phyloP scores from a whole-genome alignment of 2,888 invertebrate genomes.

The Macroteleia sp. region DNA sequence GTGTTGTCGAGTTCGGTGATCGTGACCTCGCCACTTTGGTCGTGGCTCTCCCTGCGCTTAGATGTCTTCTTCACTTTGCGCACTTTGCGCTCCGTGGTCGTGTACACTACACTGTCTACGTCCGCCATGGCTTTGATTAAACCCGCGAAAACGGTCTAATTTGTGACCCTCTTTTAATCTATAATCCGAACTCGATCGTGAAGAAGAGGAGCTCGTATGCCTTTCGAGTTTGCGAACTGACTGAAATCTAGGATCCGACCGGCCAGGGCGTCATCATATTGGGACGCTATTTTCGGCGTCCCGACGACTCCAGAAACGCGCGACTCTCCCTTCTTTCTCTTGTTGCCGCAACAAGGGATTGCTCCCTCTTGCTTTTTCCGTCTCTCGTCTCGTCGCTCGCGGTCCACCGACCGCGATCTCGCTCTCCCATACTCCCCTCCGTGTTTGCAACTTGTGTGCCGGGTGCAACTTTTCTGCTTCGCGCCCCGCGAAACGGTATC shows the following conservation, averaged over 20 bases:
- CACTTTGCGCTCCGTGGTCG: slow-evolving; percentile 92
- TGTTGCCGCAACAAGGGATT: slow-evolving; percentile 26
- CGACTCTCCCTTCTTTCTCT: slow-evolving; percentile 69
- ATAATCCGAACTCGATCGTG: slow-evolving; percentile 39
- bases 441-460: slow-evolving; percentile 78
- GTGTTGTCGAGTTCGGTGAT: slow-evolving; percentile 92
- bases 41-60: slow-evolving; percentile 91
- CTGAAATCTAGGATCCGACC: slow-evolving; percentile 83
- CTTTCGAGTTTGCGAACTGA: slow-evolving; percentile 83
- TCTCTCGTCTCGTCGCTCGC: slow-evolving; percentile 62
- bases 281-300: slow-evolving; percentile 83
- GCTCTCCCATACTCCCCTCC: slow-evolving; percentile 48
- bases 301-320: slow-evolving; percentile 82
- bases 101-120: slow-evolving; percentile 94
- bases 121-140: slow-evolving; percentile 89
- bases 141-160: slow-evolving; percentile 15
- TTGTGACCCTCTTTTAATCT: slow-evolving; percentile 14
- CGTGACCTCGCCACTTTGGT: slow-evolving; percentile 89
- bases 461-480: slow-evolving; percentile 82
- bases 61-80: slow-evolving; percentile 96
- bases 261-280: slow-evolving; percentile 83
- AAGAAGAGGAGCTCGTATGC: slow-evolving; percentile 70
- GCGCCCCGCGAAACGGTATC: slow-evolving; percentile 55
- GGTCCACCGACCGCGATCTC: slow-evolving; percentile 61
- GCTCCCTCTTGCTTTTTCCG: slow-evolving; percentile 55